Percentiles rank a stretch among this genome's conserved stretches.
These are phyloP conservation scores for Hemiscyllium ocellatum DNA, from an alignment of 2,113 vertebrate species.

Conservation along the genomic window DNA sequence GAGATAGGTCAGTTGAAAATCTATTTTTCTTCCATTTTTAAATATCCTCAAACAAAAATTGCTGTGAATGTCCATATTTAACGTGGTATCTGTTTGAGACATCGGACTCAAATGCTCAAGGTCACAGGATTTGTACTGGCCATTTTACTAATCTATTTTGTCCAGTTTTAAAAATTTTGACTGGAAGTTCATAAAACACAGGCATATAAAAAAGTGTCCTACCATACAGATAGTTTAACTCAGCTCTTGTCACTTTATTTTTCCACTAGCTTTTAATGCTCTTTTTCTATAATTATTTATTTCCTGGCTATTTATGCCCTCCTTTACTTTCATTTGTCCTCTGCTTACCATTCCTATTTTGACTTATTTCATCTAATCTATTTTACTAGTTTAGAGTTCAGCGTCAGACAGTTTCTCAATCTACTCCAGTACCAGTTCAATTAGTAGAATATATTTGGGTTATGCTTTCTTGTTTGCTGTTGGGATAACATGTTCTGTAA, in stretches of 20 bases:
- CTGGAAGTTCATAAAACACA: too few relatives aligned
- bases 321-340: not conserved
- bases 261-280: not conserved
- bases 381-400: not conserved
- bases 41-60: too few relatives aligned
- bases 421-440: not conserved
- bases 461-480: slow-evolving; percentile 2
- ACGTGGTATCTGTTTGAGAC: too few relatives aligned
- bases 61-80: too few relatives aligned
- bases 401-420: not conserved
- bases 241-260: not conserved
- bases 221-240: not conserved
- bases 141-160: too few relatives aligned
- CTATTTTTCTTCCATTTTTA: too few relatives aligned
- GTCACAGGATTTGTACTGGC: too few relatives aligned
- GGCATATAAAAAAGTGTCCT: too few relatives aligned
- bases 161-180: too few relatives aligned
- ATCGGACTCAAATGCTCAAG: too few relatives aligned
- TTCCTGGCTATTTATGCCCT: not conserved
- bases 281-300: not conserved
- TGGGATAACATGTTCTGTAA: slow-evolving; percentile 24
- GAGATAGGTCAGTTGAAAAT: too few relatives aligned
- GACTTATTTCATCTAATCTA: not conserved
- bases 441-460: slow-evolving; percentile 30
- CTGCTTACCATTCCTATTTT: not conserved